phyloP scores from a whole-genome alignment of 2,113 vertebrate species.

The Dryoscopus gambensis region DNA sequence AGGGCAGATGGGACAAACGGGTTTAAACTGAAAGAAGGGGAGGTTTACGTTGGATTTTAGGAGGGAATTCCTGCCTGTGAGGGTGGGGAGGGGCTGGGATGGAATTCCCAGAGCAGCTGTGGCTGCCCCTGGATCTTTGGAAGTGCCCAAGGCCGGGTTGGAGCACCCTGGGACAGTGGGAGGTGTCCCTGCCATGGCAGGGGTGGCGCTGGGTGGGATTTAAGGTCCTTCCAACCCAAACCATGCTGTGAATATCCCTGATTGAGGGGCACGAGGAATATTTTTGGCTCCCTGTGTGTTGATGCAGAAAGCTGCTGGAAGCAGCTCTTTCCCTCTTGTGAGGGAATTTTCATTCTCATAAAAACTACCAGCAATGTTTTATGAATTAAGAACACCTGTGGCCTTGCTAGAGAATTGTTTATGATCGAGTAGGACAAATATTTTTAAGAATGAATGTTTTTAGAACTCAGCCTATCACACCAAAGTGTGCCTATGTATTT shows the following conservation, averaged over 20 bases:
- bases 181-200: neutral
- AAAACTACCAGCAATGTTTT: too few species aligned
- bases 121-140: neutral
- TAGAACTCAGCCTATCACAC: too few species aligned
- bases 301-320: too few species aligned
- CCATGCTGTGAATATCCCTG: neutral
- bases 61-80: neutral
- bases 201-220: accelerated
- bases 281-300: neutral
- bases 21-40: neutral
- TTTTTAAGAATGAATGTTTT: too few species aligned
- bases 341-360: too few species aligned
- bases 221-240: neutral
- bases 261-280: neutral
- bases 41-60: neutral
- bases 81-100: neutral
- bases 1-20: neutral
- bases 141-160: accelerated
- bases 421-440: too few species aligned
- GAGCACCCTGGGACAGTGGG: neutral
- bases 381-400: too few species aligned
- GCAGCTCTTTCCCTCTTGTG: too few species aligned
- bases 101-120: neutral
- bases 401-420: too few species aligned
- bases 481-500: too few species aligned